These are phyloP conservation scores for Brenthis ino DNA, from an alignment of 2,888 invertebrate genomes.

Conservation along the genomic window DNA sequence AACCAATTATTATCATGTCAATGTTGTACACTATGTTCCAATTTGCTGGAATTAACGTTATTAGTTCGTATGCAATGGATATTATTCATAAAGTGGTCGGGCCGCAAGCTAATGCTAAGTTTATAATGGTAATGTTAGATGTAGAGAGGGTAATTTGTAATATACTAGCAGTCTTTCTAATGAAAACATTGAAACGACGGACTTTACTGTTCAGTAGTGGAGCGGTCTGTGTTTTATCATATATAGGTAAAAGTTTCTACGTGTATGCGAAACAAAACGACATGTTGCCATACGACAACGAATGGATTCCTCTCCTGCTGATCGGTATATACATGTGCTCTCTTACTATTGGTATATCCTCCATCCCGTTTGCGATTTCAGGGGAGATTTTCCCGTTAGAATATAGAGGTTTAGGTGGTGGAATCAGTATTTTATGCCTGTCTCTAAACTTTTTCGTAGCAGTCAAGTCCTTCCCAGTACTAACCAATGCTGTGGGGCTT, in stretches of 20 bases:
- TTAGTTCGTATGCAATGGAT: constrained; percentile 86
- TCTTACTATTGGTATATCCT: constrained; percentile 83
- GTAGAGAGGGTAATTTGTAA: constrained; percentile 84
- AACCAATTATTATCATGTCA: constrained; percentile 83
- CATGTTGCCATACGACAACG: constrained; percentile 58
- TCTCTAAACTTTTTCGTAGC: constrained; percentile 85
- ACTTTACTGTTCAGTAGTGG: constrained; percentile 83
- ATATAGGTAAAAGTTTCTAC: constrained; percentile 79
- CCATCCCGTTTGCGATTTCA: constrained; percentile 87
- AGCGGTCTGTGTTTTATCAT: constrained; percentile 80
- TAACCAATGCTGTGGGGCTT: constrained; percentile 76
- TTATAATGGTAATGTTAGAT: constrained; percentile 85
- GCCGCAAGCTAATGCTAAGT: constrained; percentile 82
- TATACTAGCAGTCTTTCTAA: constrained; percentile 82
- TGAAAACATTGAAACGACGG: constrained; percentile 83
- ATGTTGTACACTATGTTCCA: constrained; percentile 85
- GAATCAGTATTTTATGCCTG: constrained; percentile 83
- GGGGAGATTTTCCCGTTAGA: constrained; percentile 86
- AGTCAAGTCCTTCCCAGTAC: constrained; percentile 85
- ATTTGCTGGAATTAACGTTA: constrained; percentile 86
- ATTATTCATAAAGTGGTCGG: constrained; percentile 84
- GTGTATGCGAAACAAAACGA: constrained; percentile 63
- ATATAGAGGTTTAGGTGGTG: constrained; percentile 84
- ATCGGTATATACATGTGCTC: constrained; percentile 82
- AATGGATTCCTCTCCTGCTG: constrained; percentile 75